Evolutionary conservation across 92 coral and sea anemone species (phyloP).

Genomic region (Nematostella vectensis): DNA sequence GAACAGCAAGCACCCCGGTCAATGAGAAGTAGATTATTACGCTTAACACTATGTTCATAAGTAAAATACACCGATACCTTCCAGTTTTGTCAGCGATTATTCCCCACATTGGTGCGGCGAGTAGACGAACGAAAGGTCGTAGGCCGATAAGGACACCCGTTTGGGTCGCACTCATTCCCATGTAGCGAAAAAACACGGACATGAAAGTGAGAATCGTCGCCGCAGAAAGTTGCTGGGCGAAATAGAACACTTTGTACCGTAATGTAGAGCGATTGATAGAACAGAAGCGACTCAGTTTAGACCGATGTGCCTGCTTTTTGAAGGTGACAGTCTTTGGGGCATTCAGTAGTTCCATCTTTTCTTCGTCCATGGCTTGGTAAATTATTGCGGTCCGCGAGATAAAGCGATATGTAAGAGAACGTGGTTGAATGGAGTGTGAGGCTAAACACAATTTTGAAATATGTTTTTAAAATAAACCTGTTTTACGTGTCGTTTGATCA

Average conservation of each 20-base stretch:
- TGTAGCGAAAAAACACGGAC: constrained; percentile 16
- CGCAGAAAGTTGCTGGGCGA: constrained; percentile 2
- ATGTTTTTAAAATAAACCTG: too few species aligned
- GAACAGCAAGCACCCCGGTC: neutral
- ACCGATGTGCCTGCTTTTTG: too few species aligned
- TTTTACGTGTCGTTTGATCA: too few species aligned
- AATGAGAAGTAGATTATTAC: neutral
- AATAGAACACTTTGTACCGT: constrained; percentile 7
- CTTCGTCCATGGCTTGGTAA: too few species aligned
- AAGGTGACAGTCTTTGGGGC: too few species aligned
- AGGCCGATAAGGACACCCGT: neutral
- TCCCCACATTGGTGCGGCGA: neutral
- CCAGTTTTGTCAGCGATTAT: neutral
- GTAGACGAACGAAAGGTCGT: neutral
- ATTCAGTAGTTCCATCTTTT: too few species aligned
- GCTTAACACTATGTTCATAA: neutral
- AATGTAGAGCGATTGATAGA: neutral
- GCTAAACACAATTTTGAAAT: too few species aligned
- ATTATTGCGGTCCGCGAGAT: too few species aligned
- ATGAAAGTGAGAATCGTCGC: constrained; percentile 13
- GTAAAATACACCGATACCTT: neutral
- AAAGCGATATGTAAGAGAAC: too few species aligned
- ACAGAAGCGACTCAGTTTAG: too few species aligned
- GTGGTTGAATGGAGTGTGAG: too few species aligned
- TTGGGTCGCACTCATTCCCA: constrained; percentile 8